These are phyloP conservation scores for Naja naja DNA, from an alignment of 2,113 vertebrate genomes.

Conservation along the genomic window DNA sequence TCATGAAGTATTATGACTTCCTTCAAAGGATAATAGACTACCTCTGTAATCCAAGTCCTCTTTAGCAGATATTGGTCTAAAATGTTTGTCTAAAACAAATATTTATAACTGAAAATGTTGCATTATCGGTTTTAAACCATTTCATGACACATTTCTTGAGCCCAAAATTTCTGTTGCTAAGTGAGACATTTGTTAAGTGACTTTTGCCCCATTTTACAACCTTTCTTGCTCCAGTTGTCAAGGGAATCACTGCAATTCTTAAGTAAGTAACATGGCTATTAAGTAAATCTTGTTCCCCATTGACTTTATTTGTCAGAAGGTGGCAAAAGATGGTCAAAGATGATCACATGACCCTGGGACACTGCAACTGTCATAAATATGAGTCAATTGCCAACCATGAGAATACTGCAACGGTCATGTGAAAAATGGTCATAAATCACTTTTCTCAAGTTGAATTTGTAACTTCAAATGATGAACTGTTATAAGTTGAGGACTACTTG, in stretches of 20 bases:
- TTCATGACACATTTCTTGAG: background rate
- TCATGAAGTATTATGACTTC: background rate
- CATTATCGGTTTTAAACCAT: background rate
- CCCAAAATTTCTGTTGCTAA: background rate
- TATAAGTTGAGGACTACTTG: background rate
- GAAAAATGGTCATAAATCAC: background rate
- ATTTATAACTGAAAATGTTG: background rate
- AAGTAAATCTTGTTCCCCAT: background rate
- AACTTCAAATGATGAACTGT: background rate
- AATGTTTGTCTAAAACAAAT: background rate
- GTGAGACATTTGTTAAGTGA: background rate
- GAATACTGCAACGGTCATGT: background rate
- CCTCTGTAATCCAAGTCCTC: background rate
- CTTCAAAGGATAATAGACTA: background rate
- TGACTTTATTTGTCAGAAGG: background rate
- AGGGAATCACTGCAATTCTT: background rate
- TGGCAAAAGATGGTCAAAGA: background rate
- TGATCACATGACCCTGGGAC: background rate
- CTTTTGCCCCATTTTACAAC: background rate
- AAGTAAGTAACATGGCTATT: background rate
- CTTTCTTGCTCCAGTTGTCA: background rate
- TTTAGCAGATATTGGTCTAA: background rate
- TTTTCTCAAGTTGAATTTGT: background rate
- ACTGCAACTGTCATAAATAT: background rate
- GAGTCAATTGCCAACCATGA: background rate